phyloP scores from a whole-genome alignment of 2,797 vertebrate genomes.

The Melanotaenia parkinsoni region DNA sequence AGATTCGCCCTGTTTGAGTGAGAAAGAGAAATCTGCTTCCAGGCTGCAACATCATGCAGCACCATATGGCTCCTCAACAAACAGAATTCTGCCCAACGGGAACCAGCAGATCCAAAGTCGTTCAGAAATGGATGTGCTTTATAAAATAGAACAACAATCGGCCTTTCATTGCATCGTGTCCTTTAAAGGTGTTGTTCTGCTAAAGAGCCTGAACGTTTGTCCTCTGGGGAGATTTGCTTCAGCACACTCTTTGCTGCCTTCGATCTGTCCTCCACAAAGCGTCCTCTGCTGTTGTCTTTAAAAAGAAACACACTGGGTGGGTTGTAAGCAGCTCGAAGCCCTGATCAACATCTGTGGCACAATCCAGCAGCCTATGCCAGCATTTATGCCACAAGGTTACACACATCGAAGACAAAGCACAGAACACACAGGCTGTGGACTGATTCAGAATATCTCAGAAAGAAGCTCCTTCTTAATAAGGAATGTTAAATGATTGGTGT shows the following conservation, averaged over 20 bases:
- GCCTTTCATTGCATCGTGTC: background rate
- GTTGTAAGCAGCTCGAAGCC: slow-evolving; percentile 30
- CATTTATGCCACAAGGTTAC: slow-evolving; percentile 61
- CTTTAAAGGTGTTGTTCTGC: background rate
- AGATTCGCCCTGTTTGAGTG: too few species aligned
- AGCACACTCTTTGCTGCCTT: slow-evolving; percentile 28
- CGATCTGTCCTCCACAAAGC: slow-evolving; percentile 42
- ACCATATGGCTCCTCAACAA: slow-evolving; percentile 7
- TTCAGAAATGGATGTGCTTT: background rate
- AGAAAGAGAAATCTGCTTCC: background rate
- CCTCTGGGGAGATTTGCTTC: slow-evolving; percentile 32
- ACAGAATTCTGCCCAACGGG: background rate
- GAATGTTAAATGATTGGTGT: background rate
- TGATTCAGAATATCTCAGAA: too few species aligned
- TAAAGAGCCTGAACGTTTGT: slow-evolving; percentile 12
- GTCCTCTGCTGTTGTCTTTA: slow-evolving; percentile 52
- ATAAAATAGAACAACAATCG: background rate
- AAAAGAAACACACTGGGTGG: slow-evolving; percentile 44
- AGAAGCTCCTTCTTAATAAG: background rate
- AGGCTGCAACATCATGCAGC: background rate
- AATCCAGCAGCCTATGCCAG: slow-evolving; percentile 57
- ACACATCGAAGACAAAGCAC: slow-evolving; percentile 33
- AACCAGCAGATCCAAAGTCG: background rate
- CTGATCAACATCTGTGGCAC: slow-evolving; percentile 64
- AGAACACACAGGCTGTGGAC: slow-evolving; percentile 1